Base-by-base conservation (phyloP, 2,888 invertebrate genomes). In the Agrochola litura region DNA sequence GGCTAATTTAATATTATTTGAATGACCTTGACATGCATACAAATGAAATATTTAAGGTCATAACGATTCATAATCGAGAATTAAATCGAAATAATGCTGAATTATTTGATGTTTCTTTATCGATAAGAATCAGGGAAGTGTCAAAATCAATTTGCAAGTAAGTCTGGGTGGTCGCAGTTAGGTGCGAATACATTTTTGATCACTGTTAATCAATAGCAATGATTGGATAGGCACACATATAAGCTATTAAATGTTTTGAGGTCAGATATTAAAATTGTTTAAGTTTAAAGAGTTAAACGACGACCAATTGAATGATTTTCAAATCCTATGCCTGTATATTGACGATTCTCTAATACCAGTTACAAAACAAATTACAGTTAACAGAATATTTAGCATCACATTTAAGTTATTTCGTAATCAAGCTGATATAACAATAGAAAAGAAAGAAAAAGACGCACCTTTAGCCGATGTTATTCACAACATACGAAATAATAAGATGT, bases 1-100 rank as follows among this genome's bases (percentile, higher is more conserved):
- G 12, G 69, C 60, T 77, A 54, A 85, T 83, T 84, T 76, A 85
- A 84, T 74, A 78, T 78, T 69, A 85, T 81, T 78, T 73, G 14
- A 78, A 81, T 78, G 85, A 86, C 85, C 85, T 85, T 85, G 87
- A 83, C 81, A 86, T 73, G 84, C 84, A 85, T 86, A 84, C 66
- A 72, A 85, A 84, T 85, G 58, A 81, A 81, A 76, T 77, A 84
- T 85, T 86, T 80, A 77, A 84, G 61, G 64, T 77, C 60, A 68
- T 76, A 79, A 76, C 43, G 16, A 86, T 76, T 65, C 66, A 68
- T 84, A 70, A 78, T 76, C 77, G 43, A 65, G 63, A 61, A 76
- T 72, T 60, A 76, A 77, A 83, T 61, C 69, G 69, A 72, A 63
- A 43, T 76, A 75, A 86, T 66, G 14, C 46, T 69, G 72, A 77